Base-by-base conservation (phyloP, 1,140 invertebrate species). In the Ganaspis sp. region DNA sequence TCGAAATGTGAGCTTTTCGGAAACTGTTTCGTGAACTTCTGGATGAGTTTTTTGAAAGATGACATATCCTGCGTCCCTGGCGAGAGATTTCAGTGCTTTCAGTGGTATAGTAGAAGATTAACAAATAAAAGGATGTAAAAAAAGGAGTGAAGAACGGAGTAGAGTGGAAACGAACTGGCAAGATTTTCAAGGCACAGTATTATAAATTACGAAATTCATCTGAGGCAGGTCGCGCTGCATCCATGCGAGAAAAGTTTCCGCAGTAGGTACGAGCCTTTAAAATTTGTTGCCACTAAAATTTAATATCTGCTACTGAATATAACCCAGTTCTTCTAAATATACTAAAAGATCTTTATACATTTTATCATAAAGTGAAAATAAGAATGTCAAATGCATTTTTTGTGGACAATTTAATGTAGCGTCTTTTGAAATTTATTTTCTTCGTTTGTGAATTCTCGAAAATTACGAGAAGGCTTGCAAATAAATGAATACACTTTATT, bases 151-250 rank as follows among this genome's bases (percentile, higher is more conserved):
- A 34, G 12, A 21, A 42, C 34, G 12, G 38, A 42, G 49, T 71
- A 54, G 54, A 12, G 23, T 58, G 19, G n/a, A 12, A 42, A 72
- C 40, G 40, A 80, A 21, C 11, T 29, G 53, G 26, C 34, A 74
- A 76, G 64, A 21, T 21, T 26, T 80, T 71, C 72, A 42, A 71
- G 34, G 69, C 53, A 45, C 15, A 29, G n/a, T 76, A 77, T 72
- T 69, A 85, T 86, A 86, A 86, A 86, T 86, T 80, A 74, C 70
- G 53, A 84, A 84, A 84, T 82, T 85, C 81, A 81, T 84, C 77
- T 70, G 77, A 64, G 12, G 70, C 77, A 74, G 53, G 70, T 71
- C 77, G 76, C 80, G 69, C 73, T 53, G 76, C 73, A 54, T 70
- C 58, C 80, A 34, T 81, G 82, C 73, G 77, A 77, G 78, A 80